Evolutionary conservation across 2,797 vertebrate genomes (phyloP).

Genomic region (Epinephelus malabaricus): DNA sequence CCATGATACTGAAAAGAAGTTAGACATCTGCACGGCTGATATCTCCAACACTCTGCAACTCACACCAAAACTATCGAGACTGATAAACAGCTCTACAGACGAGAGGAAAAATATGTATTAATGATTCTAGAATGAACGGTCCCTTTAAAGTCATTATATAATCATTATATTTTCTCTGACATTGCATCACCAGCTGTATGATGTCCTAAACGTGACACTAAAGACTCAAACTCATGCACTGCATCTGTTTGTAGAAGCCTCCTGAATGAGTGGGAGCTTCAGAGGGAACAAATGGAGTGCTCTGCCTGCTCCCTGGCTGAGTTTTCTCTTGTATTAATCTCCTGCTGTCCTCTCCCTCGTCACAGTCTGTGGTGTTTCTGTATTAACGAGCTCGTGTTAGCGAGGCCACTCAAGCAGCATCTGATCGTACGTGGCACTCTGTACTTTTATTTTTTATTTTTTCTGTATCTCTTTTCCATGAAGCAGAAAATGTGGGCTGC

Average conservation of each 20-base stretch:
- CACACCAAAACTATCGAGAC: too few species aligned
- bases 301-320: slow-evolving; percentile 2
- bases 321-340: slow-evolving; percentile 33
- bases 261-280: not conserved
- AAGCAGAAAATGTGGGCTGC: slow-evolving; percentile 79
- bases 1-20: too few species aligned
- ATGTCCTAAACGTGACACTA: not conserved
- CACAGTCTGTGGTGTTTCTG: slow-evolving; percentile 47
- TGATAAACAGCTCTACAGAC: too few species aligned
- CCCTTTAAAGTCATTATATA: not conserved
- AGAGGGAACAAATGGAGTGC: slow-evolving; percentile 10
- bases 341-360: slow-evolving; percentile 50
- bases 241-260: not conserved
- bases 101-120: too few species aligned
- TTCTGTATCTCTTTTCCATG: slow-evolving; percentile 43
- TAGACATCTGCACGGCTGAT: too few species aligned
- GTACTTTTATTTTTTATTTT: slow-evolving; percentile 45
- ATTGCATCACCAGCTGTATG: too few species aligned
- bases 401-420: slow-evolving; percentile 56
- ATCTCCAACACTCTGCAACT: too few species aligned
- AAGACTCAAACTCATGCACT: not conserved
- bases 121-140: too few species aligned
- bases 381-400: slow-evolving; percentile 60
- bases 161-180: not conserved
- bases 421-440: slow-evolving; percentile 67